These are phyloP conservation scores for Equus przewalskii DNA, from an alignment of 2,113 vertebrate species.

Conservation along the genomic window DNA sequence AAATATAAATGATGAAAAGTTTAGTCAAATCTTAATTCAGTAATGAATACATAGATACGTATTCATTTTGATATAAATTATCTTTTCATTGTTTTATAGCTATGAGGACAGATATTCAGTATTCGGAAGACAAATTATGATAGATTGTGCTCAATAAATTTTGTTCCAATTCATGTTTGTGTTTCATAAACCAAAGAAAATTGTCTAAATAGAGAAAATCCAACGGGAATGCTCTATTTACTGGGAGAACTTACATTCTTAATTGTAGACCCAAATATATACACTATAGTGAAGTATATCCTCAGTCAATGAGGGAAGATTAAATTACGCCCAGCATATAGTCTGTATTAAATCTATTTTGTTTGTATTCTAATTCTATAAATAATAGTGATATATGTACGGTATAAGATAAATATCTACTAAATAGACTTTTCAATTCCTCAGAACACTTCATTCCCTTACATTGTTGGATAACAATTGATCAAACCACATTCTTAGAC, in stretches of 20 bases:
- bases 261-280: constrained; percentile 19
- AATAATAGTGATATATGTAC: constrained; percentile 31
- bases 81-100: constrained; percentile 56
- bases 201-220: background rate
- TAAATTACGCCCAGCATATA: background rate
- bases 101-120: background rate
- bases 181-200: constrained; percentile 49
- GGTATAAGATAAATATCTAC: background rate
- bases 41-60: background rate
- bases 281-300: background rate
- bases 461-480: background rate
- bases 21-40: constrained; percentile 40
- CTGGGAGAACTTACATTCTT: background rate
- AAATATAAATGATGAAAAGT: constrained; percentile 35
- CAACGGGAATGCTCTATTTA: constrained; percentile 40
- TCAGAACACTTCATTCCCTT: background rate
- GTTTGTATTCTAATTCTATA: constrained; percentile 10
- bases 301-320: background rate
- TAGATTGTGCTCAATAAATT: constrained; percentile 37
- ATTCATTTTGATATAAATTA: constrained; percentile 62
- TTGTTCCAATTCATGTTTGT: constrained; percentile 52
- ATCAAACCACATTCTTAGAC: background rate
- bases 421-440: constrained; percentile 34
- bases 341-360: constrained; percentile 23
- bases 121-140: constrained; percentile 58